Evolutionary conservation across 2,797 vertebrate species (phyloP), one percentile per base, ranked within the genome.

Genomic region (Trematomus bernacchii): DNA sequence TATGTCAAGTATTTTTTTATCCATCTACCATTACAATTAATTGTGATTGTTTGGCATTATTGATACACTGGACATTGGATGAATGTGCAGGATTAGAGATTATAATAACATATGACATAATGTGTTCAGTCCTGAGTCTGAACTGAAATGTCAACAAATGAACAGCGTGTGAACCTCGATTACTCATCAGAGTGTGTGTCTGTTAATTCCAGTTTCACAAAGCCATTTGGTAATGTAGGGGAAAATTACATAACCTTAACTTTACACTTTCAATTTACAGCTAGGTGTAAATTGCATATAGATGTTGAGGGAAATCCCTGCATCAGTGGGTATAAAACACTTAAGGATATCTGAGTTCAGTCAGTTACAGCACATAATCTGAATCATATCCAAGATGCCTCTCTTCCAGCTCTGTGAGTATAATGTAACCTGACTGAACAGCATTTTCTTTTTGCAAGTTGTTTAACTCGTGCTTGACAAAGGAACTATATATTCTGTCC

Each of bases 171-270:
- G 19, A 68, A 10, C 10, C 50, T 42, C 2, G 9, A 42, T 73
- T 62, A 66, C 47, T 66, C 60, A 71, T 19, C 48, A 37, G 12
- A 37, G 12, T 37, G 27, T 5, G 4, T 48, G 15, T 27, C 27
- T 71, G 93, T 91, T 87, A 92, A 89, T 94, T 93, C 90, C 91
- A 92, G 90, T 86, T 85, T 87, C 87, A 87, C 53, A 23, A 42
- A 50, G 57, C 21, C 37, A 27, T 37, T 66, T 0, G 16, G 3
- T 12, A 13, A 21, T 67, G 21, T 42, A 11, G 13, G 13, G 13
- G 42, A 68, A 51, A 87, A 85, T 83, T 44, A 89, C 77, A 67
- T 30, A 79, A 51, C 43, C 19, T 77, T 84, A 43, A 77, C 57
- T 21, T 2, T 43, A 33, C 42, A 52, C 82, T 89, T 91, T 86